Percentiles rank a stretch among this genome's conserved stretches.
These are phyloP conservation scores for Dendrolimus houi DNA, from an alignment of 2,888 invertebrate species.

Conservation along the genomic window DNA sequence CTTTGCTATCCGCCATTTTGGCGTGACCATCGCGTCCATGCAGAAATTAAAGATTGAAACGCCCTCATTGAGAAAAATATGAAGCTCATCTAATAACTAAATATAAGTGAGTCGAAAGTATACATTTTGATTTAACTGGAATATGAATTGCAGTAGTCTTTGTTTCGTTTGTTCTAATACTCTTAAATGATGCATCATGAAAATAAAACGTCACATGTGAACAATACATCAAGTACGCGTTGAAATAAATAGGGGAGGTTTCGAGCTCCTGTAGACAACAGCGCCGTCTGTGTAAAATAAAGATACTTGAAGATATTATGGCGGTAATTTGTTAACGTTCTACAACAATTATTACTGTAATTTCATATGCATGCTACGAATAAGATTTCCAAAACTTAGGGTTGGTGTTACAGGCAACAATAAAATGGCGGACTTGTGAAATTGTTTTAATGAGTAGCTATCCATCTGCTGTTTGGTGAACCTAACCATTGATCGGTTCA, in stretches of 20 bases:
- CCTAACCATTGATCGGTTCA: too few relatives aligned
- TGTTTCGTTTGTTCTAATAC: too few relatives aligned
- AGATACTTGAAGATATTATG: background rate
- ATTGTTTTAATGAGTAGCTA: background rate
- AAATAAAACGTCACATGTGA: background rate
- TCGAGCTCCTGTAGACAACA: background rate
- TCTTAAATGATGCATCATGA: background rate
- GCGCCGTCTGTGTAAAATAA: slow-evolving; percentile 3
- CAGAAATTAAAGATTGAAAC: slow-evolving; percentile 48
- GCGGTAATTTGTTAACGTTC: background rate
- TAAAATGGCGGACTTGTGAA: background rate
- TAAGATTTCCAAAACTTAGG: too few relatives aligned
- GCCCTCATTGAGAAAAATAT: slow-evolving; percentile 60
- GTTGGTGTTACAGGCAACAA: background rate
- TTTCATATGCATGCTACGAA: too few relatives aligned
- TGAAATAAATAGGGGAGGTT: background rate
- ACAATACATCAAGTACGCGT: background rate
- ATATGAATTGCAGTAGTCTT: too few relatives aligned
- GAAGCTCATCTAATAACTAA: slow-evolving; percentile 26
- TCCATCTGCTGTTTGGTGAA: too few relatives aligned
- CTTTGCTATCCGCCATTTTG: slow-evolving; percentile 44
- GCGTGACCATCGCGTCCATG: slow-evolving; percentile 51
- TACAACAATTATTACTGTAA: too few relatives aligned
- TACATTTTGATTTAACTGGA: too few relatives aligned
- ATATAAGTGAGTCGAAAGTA: background rate